Evolutionary conservation across 1,140 invertebrate species (phyloP), one percentile per base, ranked within the genome.

Genomic region (Arion vulgaris): DNA sequence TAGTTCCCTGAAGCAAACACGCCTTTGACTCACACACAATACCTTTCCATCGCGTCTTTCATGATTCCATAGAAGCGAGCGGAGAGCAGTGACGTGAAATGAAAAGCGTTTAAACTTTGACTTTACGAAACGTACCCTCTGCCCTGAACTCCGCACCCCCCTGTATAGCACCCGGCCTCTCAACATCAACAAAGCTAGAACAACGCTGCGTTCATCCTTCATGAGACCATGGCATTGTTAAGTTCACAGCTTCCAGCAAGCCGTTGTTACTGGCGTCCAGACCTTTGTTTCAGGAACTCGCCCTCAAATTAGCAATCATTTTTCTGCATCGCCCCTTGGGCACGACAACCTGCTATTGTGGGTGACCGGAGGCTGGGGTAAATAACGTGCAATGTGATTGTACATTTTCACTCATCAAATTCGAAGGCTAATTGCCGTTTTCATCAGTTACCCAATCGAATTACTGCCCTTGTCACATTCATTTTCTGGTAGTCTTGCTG

Each of bases 271-370:
- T 32, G 62, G 62, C n/a, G 2, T 66, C 19, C n/a, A 28, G 62
- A 66, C 62, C 62, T 66, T 66, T 66, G 62, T 66, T 66, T 66
- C 62, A 28, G 32, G n/a, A 34, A 7, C 62, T 66, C 62, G 62
- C 62, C 62, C 62, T 66, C 62, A 66, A 66, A 66, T 66, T 66
- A 66, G 62, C 62, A 66, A 66, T 66, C 62, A 66, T 32, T 66
- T 66, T 32, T 66, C 62, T 32, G n/a, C 5, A 5, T 32, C n/a
- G n/a, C 62, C 19, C 62, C 62, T 32, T 28, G 62, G 28, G 62
- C 62, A 5, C 62, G 62, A 66, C 62, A 66, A 32, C 62, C 62
- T 66, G 62, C 62, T 66, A 66, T 66, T 66, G 62, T 66, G 62
- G 62, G 62, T 66, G 62, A 66, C 62, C 62, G 28, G 62, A 17